Evolutionary conservation across 2,113 vertebrate species (phyloP).

Genomic region (Vimba vimba): DNA sequence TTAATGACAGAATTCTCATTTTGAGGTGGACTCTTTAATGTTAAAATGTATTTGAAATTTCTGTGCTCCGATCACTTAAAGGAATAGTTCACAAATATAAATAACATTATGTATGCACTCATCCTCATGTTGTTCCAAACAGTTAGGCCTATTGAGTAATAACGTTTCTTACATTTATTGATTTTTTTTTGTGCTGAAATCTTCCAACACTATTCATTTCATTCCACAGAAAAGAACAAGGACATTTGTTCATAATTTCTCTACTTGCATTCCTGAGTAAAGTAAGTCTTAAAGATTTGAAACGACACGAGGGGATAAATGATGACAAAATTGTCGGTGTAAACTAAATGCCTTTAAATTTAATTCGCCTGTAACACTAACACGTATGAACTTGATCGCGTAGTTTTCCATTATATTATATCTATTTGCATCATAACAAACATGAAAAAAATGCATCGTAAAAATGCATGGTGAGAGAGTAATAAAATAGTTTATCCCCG

Average conservation of each 20-base stretch:
- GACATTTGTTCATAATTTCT: background rate
- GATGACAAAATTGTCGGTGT: background rate
- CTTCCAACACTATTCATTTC: background rate
- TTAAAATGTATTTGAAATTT: background rate
- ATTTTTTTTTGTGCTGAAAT: background rate
- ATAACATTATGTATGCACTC: background rate
- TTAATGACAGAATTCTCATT: too few species aligned
- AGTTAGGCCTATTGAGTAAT: too few species aligned
- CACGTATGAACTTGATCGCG: background rate
- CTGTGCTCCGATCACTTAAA: background rate
- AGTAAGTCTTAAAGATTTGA: background rate
- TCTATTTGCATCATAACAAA: background rate
- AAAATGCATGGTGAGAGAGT: background rate
- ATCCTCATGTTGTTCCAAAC: background rate
- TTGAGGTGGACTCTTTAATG: background rate
- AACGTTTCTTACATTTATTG: background rate
- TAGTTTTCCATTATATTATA: background rate
- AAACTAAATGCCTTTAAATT: background rate
- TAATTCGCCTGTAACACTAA: background rate
- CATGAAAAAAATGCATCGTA: background rate
- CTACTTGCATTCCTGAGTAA: too few species aligned
- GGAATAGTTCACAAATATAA: background rate
- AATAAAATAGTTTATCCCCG: background rate
- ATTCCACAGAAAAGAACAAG: background rate
- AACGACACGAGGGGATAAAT: background rate